Conservation (phyloP, 2,113 vertebrate species). For the Callaeas wilsoni region DNA sequence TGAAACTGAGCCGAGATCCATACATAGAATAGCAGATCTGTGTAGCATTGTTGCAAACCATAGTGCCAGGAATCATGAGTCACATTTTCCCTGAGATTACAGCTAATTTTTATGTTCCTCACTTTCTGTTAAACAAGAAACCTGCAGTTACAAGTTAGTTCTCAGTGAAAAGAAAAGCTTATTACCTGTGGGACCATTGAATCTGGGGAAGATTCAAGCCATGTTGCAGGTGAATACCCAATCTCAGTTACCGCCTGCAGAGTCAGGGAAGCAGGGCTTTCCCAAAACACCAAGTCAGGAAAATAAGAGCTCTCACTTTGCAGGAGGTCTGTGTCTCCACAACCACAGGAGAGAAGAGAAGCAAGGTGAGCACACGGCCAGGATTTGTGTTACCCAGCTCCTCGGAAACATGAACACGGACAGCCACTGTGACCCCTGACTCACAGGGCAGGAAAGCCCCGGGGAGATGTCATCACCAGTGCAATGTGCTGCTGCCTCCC, state of each 20-base stretch:
- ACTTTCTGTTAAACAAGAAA: neutral
- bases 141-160: neutral
- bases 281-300: neutral
- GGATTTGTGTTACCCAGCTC: neutral
- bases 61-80: neutral
- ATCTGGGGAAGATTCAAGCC: neutral
- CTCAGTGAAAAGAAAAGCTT: neutral
- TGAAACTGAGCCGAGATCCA: neutral
- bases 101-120: neutral
- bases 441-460: neutral
- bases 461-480: neutral
- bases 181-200: neutral
- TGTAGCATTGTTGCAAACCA: neutral
- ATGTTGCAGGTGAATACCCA: neutral
- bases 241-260: neutral
- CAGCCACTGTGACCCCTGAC: neutral
- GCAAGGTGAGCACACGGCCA: accelerated
- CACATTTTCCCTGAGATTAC: neutral
- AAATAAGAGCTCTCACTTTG: neutral
- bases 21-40: neutral
- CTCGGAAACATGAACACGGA: accelerated
- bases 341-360: neutral
- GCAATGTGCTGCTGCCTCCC: neutral
- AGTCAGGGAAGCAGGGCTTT: neutral
- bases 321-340: neutral